A percentile compares a stretch with the other conserved stretches of the same genome.
phyloP scores from a whole-genome alignment of 2,113 vertebrate genomes.

The Pardalotus punctatus region DNA sequence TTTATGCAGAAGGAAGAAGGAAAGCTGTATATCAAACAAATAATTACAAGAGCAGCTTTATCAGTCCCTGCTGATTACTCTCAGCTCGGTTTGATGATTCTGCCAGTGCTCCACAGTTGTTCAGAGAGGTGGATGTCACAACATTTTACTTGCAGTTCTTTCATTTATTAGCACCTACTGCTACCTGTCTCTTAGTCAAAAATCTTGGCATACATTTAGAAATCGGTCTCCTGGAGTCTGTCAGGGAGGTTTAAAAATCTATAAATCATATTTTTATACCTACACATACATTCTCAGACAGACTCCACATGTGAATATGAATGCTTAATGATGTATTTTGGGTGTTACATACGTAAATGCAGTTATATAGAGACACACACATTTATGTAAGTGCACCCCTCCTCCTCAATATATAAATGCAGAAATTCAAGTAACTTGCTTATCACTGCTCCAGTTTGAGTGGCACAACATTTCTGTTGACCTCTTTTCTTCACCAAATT shows the following conservation, averaged over 20 bases:
- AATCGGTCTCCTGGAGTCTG: conserved; percentile 33
- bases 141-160: conserved; percentile 51
- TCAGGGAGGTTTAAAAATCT: conserved; percentile 26
- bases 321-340: neutral
- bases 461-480: neutral
- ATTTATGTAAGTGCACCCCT: neutral
- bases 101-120: conserved; percentile 35
- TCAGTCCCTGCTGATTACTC: conserved; percentile 63
- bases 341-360: neutral
- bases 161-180: conserved; percentile 61
- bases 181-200: conserved; percentile 53
- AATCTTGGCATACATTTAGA: neutral
- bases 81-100: conserved; percentile 39
- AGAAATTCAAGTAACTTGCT: neutral
- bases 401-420: neutral
- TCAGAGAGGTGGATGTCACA: conserved; percentile 59
- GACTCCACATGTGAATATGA: neutral
- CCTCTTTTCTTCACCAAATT: neutral
- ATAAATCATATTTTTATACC: neutral
- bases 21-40: conserved; percentile 66
- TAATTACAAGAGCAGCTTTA: conserved; percentile 59
- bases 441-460: neutral
- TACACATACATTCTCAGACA: neutral
- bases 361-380: neutral
- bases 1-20: conserved; percentile 49